Percentiles rank a stretch among this genome's conserved stretches.
phyloP scores from a whole-genome alignment of 2,113 vertebrate species.

The Pedionomus torquatus region DNA sequence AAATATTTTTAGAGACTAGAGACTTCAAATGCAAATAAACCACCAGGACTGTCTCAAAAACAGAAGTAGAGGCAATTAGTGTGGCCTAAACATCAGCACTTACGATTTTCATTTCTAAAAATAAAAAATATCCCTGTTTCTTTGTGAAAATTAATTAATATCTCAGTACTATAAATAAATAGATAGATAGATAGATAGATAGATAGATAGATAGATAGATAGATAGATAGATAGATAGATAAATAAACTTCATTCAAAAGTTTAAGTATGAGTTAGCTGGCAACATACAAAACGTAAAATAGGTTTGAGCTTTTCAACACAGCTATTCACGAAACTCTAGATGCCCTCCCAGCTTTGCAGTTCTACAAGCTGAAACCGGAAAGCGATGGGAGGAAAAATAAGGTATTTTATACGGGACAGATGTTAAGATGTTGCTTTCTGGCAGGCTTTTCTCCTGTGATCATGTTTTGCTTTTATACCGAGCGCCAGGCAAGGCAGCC shows the following conservation, averaged over 20 bases:
- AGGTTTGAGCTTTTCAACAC: background rate
- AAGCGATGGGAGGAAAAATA: background rate
- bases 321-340: background rate
- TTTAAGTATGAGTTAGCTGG: background rate
- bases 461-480: background rate
- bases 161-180: too few relatives aligned
- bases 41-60: background rate
- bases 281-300: background rate
- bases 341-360: background rate
- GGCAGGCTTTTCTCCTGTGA: background rate
- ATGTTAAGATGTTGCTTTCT: constrained; percentile 22
- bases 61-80: background rate
- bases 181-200: too few relatives aligned
- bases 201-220: too few relatives aligned
- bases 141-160: background rate
- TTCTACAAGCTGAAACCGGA: background rate
- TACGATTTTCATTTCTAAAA: background rate
- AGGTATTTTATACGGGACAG: constrained; percentile 35
- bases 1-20: background rate
- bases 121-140: background rate
- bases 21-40: background rate
- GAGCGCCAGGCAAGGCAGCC: background rate
- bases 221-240: too few relatives aligned
- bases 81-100: background rate
- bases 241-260: background rate